Base-by-base conservation (phyloP, 1,140 invertebrate genomes). In the Pseudomyrmex dendroicus region DNA sequence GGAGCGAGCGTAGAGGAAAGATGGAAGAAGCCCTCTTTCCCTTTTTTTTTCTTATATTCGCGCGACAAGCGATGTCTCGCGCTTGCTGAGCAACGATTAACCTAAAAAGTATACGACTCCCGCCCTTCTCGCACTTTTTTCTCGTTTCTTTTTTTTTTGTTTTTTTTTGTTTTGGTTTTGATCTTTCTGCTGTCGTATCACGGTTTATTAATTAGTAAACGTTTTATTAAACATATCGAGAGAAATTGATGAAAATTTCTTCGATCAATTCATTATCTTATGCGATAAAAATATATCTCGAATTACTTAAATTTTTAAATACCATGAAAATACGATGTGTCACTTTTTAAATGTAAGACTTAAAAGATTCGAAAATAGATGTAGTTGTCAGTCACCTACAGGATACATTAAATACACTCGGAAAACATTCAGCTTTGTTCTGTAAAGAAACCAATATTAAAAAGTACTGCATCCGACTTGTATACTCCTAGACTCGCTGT, bases 71-170 rank as follows among this genome's bases (percentile, higher is more conserved):
- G 84, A 89, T 89, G 87, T 84, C 84, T 88, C 86, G 70, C 90
- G 78, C 89, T 89, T 89, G 84, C 74, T 77, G 73, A 84, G 86
- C 84, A 83, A 84, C 89, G 90, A 90, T 90, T 90, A 90, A 90
- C 87, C 83, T 83, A 90, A 90, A 90, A 90, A 90, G 78, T 89
- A 83, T 85, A 87, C 76, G 66, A 74, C 77, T 82, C 62, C 67
- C 48, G 86, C 73, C 44, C 25, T 48, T 59, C 68, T 44, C 17
- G 56, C 56, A 2, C 46, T 63, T 63, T 84, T 80, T 82, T 56
- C 20, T 82, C 0, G 17, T 35, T 9, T 50, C 8, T 17, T 57
- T 62, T 52, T 61, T 13, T 50, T 44, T 61, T n/a, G 74, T 15
- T 50, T 50, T 64, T 62, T 22, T 84, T 46, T 54, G 13, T 9